Conservation (phyloP, 1,140 invertebrate species). For the Hyposmocoma kahamanoa region DNA sequence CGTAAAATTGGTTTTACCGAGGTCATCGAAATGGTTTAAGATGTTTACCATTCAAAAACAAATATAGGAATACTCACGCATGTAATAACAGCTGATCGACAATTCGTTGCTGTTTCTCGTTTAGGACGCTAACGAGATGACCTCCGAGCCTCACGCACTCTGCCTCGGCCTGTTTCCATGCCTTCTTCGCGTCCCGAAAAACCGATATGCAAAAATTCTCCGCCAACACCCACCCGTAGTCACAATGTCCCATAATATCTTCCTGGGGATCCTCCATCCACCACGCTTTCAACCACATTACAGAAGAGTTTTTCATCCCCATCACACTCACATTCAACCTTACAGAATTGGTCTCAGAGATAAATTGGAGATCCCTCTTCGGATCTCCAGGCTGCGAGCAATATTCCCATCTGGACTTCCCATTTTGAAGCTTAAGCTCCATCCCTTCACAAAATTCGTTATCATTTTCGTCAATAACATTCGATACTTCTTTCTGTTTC, state of each 20-base stretch:
- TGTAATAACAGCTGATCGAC: constrained; percentile 76
- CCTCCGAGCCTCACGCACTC: constrained; percentile 77
- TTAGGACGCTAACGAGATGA: constrained; percentile 78
- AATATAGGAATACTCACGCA: constrained; percentile 74
- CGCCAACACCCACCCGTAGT: constrained; percentile 77
- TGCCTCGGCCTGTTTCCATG: constrained; percentile 79
- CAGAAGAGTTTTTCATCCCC: constrained; percentile 45
- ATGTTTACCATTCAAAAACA: too few relatives aligned
- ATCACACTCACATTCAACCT: constrained; percentile 60
- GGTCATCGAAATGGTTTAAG: too few relatives aligned
- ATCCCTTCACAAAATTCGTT: constrained; percentile 69
- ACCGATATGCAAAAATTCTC: constrained; percentile 78
- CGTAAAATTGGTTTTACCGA: too few relatives aligned
- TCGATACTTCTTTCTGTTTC: constrained; percentile 36
- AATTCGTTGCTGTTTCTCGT: constrained; percentile 75
- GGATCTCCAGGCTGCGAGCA: constrained; percentile 74
- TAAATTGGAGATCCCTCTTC: constrained; percentile 72
- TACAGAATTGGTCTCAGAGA: constrained; percentile 74
- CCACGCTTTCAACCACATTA: constrained; percentile 68
- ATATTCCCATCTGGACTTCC: constrained; percentile 71
- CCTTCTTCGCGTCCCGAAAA: constrained; percentile 69
- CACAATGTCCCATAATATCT: constrained; percentile 75
- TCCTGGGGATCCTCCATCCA: constrained; percentile 73
- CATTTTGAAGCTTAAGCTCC: constrained; percentile 72
- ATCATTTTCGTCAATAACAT: constrained; percentile 47